phyloP scores from a whole-genome alignment of 1,140 invertebrate genomes.

The Eumaeus atala region DNA sequence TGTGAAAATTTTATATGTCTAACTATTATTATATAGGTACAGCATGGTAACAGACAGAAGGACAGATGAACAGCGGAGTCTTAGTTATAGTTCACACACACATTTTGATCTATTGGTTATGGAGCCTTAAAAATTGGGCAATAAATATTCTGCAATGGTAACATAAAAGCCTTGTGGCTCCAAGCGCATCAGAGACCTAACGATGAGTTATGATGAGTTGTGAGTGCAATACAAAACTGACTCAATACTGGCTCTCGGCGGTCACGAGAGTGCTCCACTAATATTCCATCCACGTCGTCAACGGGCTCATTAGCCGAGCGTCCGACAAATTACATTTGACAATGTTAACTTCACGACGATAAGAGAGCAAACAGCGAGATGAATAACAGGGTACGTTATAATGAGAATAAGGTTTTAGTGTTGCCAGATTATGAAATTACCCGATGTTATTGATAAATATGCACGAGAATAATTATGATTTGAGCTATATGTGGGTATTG shows the following conservation, averaged over 20 bases:
- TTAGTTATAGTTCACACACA: too few relatives aligned
- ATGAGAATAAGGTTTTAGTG: neutral
- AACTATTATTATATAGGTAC: too few relatives aligned
- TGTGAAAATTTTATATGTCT: too few relatives aligned
- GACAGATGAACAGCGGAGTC: too few relatives aligned
- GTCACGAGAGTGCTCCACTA: neutral
- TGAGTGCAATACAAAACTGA: neutral
- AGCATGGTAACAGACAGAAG: too few relatives aligned
- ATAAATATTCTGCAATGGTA: neutral
- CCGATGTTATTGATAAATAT: too few relatives aligned
- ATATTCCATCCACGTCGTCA: slow-evolving; percentile 5
- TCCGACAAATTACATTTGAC: too few relatives aligned
- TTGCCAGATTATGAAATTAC: neutral
- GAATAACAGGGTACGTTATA: neutral
- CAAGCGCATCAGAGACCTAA: slow-evolving; percentile 3
- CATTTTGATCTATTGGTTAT: too few relatives aligned
- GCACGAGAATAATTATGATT: too few relatives aligned
- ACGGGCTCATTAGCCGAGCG: too few relatives aligned
- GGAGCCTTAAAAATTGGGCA: neutral
- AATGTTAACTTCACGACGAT: neutral
- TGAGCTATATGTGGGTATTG: too few relatives aligned
- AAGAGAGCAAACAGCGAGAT: neutral
- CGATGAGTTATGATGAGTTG: slow-evolving; percentile 1
- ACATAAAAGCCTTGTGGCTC: neutral
- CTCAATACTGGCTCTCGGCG: neutral